Evolutionary conservation across 2,888 invertebrate genomes (phyloP), one percentile per base, ranked within the genome.

Genomic region (Choristoneura rosaceana): DNA sequence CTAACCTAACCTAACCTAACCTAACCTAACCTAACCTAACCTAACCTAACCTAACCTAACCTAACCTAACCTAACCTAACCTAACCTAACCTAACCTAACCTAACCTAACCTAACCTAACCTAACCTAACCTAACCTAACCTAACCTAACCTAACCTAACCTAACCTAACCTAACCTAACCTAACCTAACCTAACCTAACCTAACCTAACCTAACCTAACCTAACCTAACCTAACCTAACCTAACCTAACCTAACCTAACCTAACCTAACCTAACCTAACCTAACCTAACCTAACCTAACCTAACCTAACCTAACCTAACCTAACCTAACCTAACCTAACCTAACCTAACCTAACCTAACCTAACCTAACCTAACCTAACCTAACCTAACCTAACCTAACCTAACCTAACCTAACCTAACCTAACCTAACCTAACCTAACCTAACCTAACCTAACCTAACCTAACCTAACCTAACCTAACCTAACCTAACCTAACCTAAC

Each of bases 251-350:
- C n/a, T n/a, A n/a, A n/a, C n/a, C n/a, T n/a, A n/a, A n/a, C 67
- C 71, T 71, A 71, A 71, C 67, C 71, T 62, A 71, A 67, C 67
- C 67, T 55, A 71, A 71, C 71, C 66, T 71, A 71, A 71, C 71
- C 66, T 67, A 71, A 71, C 71, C 67, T 62, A 71, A 71, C 71
- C 67, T 67, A 71, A 71, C 71, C 66, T 71, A 71, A 71, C 67
- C 67, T 67, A 71, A 71, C 71, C 71, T 71, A 71, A 71, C 71
- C 71, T 70, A 70, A 65, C 71, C 67, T 69, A 70, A 73, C 73
- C 73, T 74, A 74, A 74, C 74, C 69, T 68, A 74, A 71, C 74
- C 70, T 71, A 74, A 71, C 73, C 69, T 67, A 74, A 71, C 74
- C 71, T 67, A 73, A 71, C 71, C 70, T 67, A 71, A 45, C 58